Base-by-base conservation (phyloP, 2,888 invertebrate species). In the Eustalomyia histrio region DNA sequence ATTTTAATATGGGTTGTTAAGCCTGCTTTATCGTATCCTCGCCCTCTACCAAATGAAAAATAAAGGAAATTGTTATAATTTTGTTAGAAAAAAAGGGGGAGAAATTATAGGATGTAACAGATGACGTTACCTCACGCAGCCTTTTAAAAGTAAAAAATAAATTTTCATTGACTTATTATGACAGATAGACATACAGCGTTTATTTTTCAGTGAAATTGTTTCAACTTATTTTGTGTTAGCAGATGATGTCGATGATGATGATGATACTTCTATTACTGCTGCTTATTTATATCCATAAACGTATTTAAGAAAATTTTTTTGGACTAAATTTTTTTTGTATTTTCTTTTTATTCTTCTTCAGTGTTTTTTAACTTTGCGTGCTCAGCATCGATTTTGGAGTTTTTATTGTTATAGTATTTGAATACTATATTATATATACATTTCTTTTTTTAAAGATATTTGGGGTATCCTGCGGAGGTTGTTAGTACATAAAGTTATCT, bases 111-210 rank as follows among this genome's bases (percentile, higher is more conserved):
- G 55, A 21, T 35, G 52, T 73, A 60, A 61, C 61, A 57, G 74
- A 67, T 71, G 81, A 71, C 69, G 65, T 69, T 78, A 47, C 55
- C 69, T 69, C 57, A 81, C 64, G 76, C 83, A 83, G 65, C 61
- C 71, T 76, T 79, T 79, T 71, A 47, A 80, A 73, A 79, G 58
- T 68, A 68, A 76, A 64, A 79, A 79, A 79, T n/a, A n/a, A n/a
- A n/a, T n/a, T n/a, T 76, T 81, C 80, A 79, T 81, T 74, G 79
- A 79, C 73, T 83, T 61, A 52, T 16, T 58, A 73, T 76, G 80
- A 79, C 73, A 80, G 76, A 80, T 79, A 58, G 73, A 71, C 80
- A 73, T 29, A 79, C 64, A 65, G 67, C 53, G 47, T 61, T 50
- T 12, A 58, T 74, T 67, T 61, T 72, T 61, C 10, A 67, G 35